Percentiles rank a stretch among this genome's conserved stretches.
phyloP scores from a whole-genome alignment of 2,888 invertebrate genomes.

The Synanthedon tipuliformis region DNA sequence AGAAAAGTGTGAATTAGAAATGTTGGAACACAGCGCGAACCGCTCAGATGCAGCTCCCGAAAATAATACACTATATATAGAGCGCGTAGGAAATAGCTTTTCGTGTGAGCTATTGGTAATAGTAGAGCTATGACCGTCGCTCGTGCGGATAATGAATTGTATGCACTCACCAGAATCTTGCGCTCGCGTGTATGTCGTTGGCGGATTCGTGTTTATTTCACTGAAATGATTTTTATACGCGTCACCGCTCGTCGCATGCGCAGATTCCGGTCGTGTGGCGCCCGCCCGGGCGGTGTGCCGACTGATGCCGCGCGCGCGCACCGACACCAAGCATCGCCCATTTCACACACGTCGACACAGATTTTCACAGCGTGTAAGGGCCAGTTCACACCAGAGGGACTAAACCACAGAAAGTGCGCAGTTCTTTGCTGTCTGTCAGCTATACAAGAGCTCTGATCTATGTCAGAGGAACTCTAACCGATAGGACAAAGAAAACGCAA shows the following conservation, averaged over 20 bases:
- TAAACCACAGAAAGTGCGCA: too few relatives aligned
- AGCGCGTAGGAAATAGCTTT: slow-evolving; percentile 9
- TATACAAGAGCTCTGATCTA: too few relatives aligned
- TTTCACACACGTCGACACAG: not conserved
- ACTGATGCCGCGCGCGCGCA: slow-evolving; percentile 42
- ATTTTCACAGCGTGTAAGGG: not conserved
- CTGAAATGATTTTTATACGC: slow-evolving; percentile 49
- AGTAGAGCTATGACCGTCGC: not conserved
- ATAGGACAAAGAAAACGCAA: too few relatives aligned
- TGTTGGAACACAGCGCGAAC: slow-evolving; percentile 32
- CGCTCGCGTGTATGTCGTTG: slow-evolving; percentile 48
- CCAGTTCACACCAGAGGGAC: not conserved
- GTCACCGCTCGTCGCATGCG: slow-evolving; percentile 54
- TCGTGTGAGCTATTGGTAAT: not conserved
- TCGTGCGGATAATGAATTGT: not conserved
- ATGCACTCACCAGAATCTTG: slow-evolving; percentile 61
- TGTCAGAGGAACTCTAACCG: too few relatives aligned
- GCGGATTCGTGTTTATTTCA: slow-evolving; percentile 54
- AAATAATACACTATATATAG: slow-evolving; percentile 56
- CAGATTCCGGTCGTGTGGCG: slow-evolving; percentile 69
- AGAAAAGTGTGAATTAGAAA: slow-evolving; percentile 20
- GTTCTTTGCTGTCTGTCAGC: not conserved
- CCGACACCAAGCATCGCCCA: slow-evolving; percentile 3
- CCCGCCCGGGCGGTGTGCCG: slow-evolving; percentile 69
- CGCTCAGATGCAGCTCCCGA: slow-evolving; percentile 43